A percentile compares a stretch with the other conserved stretches of the same genome.
Evolutionary conservation across 2,888 invertebrate genomes (phyloP).

Genomic region (Lasioglossum vierecki): DNA sequence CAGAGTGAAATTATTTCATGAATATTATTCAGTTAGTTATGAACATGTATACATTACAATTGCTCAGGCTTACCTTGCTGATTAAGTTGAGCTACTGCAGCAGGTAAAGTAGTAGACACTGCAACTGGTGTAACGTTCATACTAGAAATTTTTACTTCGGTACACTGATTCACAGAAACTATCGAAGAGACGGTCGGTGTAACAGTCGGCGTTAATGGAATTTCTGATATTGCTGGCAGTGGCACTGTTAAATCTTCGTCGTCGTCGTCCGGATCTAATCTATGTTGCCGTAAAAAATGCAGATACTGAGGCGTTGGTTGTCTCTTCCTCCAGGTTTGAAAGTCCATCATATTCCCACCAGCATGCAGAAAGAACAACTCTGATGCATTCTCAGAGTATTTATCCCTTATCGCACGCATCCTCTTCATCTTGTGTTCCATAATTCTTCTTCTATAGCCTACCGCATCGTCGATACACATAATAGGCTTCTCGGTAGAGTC

Average conservation of each 20-base stretch:
- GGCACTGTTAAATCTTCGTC: slow-evolving; percentile 83
- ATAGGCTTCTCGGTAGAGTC: slow-evolving; percentile 82
- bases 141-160: slow-evolving; percentile 87
- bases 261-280: slow-evolving; percentile 87
- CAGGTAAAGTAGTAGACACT: slow-evolving; percentile 86
- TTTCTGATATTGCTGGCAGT: slow-evolving; percentile 66
- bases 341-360: slow-evolving; percentile 95
- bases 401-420: slow-evolving; percentile 89
- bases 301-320: slow-evolving; percentile 91
- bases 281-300: slow-evolving; percentile 90
- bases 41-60: background rate
- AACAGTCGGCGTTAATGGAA: slow-evolving; percentile 57
- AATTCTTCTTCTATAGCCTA: slow-evolving; percentile 87
- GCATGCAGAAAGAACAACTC: slow-evolving; percentile 95
- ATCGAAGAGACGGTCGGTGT: slow-evolving; percentile 58
- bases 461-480: slow-evolving; percentile 83
- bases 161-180: slow-evolving; percentile 80
- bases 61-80: slow-evolving; percentile 85
- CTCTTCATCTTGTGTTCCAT: slow-evolving; percentile 90
- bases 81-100: slow-evolving; percentile 87
- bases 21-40: slow-evolving; percentile 8
- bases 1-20: background rate
- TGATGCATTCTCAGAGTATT: slow-evolving; percentile 91
- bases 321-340: slow-evolving; percentile 92
- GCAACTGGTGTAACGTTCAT: slow-evolving; percentile 87